Evolutionary conservation across 2,797 vertebrate species (phyloP), one percentile per base, ranked within the genome.

Genomic region (Dallia pectoralis): DNA sequence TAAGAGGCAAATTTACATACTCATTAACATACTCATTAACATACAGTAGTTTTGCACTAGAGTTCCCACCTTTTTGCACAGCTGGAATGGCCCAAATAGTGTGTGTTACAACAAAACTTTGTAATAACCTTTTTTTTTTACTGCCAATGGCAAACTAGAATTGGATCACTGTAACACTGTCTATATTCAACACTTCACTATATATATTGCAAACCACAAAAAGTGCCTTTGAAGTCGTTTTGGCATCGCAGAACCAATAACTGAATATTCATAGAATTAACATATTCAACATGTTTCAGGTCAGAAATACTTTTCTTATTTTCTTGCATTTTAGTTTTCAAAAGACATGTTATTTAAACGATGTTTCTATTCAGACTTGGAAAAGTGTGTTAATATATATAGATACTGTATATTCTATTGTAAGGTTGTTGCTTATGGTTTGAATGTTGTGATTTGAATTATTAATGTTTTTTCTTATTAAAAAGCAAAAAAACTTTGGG

Each of bases 1-100:
- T 88, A 84, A 79, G 29, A 77, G 85, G 86, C 86, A 78, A 75
- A 93, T 92, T 93, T 93, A 91, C 92, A 93, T 92, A 91, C 91
- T 78, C 76, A 93, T 92, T 93, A 93, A 91, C 92, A 93, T 92
- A 91, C 91, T 78, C 76, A 93, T 92, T 93, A 93, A 91, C 92
- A 93, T 92, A 91, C 91, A 93, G 90, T 92, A 90, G 91, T 91
- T n/a, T 93, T 93, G 92, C 92, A 94, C 93, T 93, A 91, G 86
- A 87, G 89, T 86, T 90, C 88, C 87, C 84, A 84, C 69, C 71
- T 69, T 69, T 77, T 73, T 68, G 76, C 79, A 79, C 73, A 72
- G 62, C 49, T 67, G 71, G 68, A 63, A 33, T 84, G 85, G 84
- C 83, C 84, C 47, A 85, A 85, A 90, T 89, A 86, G 88, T 89